Evolutionary conservation across 1,140 invertebrate species (phyloP), one percentile per base, ranked within the genome.

Genomic region (Neuroterus valhalla): DNA sequence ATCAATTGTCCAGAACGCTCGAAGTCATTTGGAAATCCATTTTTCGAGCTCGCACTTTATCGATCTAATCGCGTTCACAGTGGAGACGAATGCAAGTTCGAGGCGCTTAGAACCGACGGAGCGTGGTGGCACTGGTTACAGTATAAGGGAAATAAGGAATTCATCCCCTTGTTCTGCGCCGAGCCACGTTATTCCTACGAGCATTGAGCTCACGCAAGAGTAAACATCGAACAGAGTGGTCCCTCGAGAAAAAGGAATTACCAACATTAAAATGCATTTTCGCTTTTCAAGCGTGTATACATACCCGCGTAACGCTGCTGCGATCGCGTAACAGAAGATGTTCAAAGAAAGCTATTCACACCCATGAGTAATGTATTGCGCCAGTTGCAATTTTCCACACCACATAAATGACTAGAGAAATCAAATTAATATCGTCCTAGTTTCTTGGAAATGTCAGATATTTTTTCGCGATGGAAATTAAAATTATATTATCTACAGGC

Each of bases 1-100:
- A 78, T 80, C 77, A 81, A 81, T 81, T 81, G 80, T 81, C 77
- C 80, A 76, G 75, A 69, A 74, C 70, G 77, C 77, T 77, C 68
- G 79, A 81, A 81, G 78, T 81, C 75, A 78, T 71, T 81, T 78
- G 75, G 68, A 78, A 78, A 81, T 78, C 80, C 80, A 81, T 81
- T 81, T 81, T 81, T 78, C 77, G 77, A 78, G 74, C 76, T 74
- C 74, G 74, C 79, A 66, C 71, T 76, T 70, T 75, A 81, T 81
- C 77, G 77, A 81, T 81, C 80, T 78, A 81, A 81, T 81, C 77
- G 69, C 75, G 67, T 70, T 66, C 74, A 71, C 72, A 70, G 71
- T n/a, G 76, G 55, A 74, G 72, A 76, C 75, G 70, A 76, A 69
- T 66, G 73, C 77, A 72, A 76, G 68, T 68, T 77, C 70, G 45